Conservation (phyloP, 2,113 vertebrate genomes). For the Heterotilapia buettikoferi region DNA sequence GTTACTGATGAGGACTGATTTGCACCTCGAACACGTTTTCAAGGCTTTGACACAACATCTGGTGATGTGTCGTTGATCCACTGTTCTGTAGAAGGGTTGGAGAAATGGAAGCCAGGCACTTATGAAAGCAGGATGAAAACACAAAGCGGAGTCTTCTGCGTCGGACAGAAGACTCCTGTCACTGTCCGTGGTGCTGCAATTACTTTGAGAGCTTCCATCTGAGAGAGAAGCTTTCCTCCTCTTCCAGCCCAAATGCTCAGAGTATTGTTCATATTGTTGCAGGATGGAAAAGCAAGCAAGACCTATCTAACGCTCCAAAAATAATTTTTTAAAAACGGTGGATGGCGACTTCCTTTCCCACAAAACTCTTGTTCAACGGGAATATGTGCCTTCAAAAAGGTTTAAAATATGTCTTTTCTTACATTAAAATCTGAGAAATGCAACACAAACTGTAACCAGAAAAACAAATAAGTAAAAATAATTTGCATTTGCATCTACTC, state of each 20-base stretch:
- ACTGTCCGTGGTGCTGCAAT: slow-evolving; percentile 21
- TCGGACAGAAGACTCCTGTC: background rate
- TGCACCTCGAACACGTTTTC: slow-evolving; percentile 6
- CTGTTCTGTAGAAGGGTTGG: background rate
- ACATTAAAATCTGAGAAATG: background rate
- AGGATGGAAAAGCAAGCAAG: too few relatives aligned
- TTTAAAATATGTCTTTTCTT: background rate
- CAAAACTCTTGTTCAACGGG: too few relatives aligned
- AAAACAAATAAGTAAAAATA: background rate
- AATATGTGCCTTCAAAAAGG: background rate
- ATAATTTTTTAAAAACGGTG: too few relatives aligned
- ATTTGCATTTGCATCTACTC: background rate
- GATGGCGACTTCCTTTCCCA: too few relatives aligned
- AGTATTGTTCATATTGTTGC: background rate
- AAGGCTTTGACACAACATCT: background rate
- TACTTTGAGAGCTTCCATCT: background rate
- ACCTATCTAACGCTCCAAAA: too few relatives aligned
- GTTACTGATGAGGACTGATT: background rate
- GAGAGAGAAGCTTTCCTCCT: background rate
- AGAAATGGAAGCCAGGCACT: background rate
- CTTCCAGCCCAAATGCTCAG: background rate
- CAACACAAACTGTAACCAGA: background rate
- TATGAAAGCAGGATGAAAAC: background rate
- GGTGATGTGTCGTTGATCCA: background rate
- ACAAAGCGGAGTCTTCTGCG: background rate